phyloP scores from a whole-genome alignment of 2,888 invertebrate species.

The Microplitis deprimator region DNA sequence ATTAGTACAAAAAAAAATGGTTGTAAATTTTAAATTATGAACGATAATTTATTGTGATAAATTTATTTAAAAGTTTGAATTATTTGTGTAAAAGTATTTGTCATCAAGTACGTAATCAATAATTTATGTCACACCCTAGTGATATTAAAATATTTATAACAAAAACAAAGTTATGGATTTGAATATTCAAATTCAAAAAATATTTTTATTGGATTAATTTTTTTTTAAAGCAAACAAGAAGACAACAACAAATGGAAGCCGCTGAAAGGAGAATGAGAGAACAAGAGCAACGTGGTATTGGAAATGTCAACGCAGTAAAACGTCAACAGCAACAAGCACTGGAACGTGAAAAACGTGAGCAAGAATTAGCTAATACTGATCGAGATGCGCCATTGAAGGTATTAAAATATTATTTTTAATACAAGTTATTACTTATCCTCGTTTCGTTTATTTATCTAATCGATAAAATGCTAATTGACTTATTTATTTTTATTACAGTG shows the following conservation, averaged over 20 bases:
- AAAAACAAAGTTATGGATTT: background rate
- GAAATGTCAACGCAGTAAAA: slow-evolving; percentile 76
- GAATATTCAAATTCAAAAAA: background rate
- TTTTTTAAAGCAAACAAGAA: slow-evolving; percentile 75
- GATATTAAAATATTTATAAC: background rate
- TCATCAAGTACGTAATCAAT: background rate
- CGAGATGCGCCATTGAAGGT: slow-evolving; percentile 58
- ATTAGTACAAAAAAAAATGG: background rate
- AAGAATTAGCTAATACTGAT: slow-evolving; percentile 69
- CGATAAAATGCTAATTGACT: background rate
- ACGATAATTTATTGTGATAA: background rate
- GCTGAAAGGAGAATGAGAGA: slow-evolving; percentile 78
- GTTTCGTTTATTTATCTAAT: background rate
- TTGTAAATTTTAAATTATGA: background rate
- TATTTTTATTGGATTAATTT: slow-evolving; percentile 6
- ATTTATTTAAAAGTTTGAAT: background rate
- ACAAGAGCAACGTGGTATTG: slow-evolving; percentile 77
- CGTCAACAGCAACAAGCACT: slow-evolving; percentile 76
- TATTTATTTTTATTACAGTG: slow-evolving; percentile 34
- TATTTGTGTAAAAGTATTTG: background rate
- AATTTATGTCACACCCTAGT: background rate
- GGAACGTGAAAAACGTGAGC: slow-evolving; percentile 75
- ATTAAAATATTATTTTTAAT: slow-evolving; percentile 7
- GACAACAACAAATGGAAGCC: slow-evolving; percentile 79
- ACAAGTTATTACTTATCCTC: background rate